Evolutionary conservation across 2,113 vertebrate species (phyloP).

Genomic region (Syrrhaptes paradoxus): DNA sequence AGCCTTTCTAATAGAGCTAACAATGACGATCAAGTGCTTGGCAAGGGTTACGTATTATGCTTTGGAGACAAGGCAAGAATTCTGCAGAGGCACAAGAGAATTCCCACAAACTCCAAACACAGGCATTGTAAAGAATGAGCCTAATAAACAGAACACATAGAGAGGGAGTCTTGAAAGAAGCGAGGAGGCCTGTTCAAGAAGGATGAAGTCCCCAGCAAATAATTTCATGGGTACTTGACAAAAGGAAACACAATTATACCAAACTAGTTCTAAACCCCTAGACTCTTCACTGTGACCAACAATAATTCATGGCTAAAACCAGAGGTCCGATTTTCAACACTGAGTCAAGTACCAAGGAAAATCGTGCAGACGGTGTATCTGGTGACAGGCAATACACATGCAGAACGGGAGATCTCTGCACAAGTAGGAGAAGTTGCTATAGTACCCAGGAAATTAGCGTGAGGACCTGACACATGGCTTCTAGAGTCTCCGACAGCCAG

Average conservation of each 20-base stretch:
- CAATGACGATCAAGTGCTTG: background rate
- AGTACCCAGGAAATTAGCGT: background rate
- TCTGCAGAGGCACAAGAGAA: background rate
- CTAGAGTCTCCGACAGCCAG: background rate
- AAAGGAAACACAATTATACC: background rate
- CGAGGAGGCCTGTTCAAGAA: background rate
- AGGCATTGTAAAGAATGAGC: background rate
- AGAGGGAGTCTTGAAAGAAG: background rate
- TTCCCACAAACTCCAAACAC: background rate
- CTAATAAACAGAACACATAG: background rate
- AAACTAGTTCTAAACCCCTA: background rate
- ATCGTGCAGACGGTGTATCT: fast-evolving
- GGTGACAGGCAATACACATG: background rate
- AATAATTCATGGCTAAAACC: background rate
- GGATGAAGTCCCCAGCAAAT: background rate
- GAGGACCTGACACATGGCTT: background rate
- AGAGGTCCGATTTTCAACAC: background rate
- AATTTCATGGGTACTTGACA: background rate
- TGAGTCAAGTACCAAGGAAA: background rate
- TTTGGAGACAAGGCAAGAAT: background rate
- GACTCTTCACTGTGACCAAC: background rate
- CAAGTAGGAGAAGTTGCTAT: background rate
- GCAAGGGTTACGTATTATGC: background rate
- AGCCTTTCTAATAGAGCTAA: background rate
- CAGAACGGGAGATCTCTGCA: background rate